phyloP scores from a whole-genome alignment of 53 echinoderm and acorn worm genomes.

The Arbacia lixula region DNA sequence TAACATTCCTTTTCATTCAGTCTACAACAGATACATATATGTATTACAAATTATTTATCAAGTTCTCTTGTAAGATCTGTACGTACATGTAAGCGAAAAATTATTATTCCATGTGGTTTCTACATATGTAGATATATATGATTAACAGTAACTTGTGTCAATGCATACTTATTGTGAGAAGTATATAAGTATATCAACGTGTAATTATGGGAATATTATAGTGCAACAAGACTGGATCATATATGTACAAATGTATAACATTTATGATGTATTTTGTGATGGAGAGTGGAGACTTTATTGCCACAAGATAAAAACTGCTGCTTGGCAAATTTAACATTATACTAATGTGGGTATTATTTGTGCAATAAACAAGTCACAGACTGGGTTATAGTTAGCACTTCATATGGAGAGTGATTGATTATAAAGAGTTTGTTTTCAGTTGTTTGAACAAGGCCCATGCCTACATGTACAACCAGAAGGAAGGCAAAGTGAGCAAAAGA shows the following conservation, averaged over 20 bases:
- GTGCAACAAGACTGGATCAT: constrained; percentile 22
- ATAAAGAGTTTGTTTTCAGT: too few relatives aligned
- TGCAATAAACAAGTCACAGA: constrained; percentile 45
- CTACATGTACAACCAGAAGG: too few relatives aligned
- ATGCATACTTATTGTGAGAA: constrained; percentile 4
- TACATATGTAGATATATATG: background rate
- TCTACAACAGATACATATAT: background rate
- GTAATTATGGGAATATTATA: constrained; percentile 26
- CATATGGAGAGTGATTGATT: too few relatives aligned
- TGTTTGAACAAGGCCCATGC: too few relatives aligned
- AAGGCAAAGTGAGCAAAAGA: too few relatives aligned
- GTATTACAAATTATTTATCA: too few relatives aligned
- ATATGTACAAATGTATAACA: constrained; percentile 44
- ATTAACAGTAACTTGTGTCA: background rate
- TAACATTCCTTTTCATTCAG: too few relatives aligned
- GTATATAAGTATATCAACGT: constrained; percentile 28
- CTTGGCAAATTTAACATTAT: constrained; percentile 31
- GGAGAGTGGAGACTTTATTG: constrained; percentile 1
- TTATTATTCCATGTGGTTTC: background rate
- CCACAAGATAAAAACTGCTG: background rate
- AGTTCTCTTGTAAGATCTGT: too few relatives aligned
- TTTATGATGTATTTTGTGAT: constrained; percentile 27
- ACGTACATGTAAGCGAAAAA: background rate
- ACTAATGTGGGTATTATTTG: constrained; percentile 42
- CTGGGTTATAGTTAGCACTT: constrained; percentile 44